phyloP scores from a whole-genome alignment of 2,888 invertebrate species.

The Agriopis leucophaearia region DNA sequence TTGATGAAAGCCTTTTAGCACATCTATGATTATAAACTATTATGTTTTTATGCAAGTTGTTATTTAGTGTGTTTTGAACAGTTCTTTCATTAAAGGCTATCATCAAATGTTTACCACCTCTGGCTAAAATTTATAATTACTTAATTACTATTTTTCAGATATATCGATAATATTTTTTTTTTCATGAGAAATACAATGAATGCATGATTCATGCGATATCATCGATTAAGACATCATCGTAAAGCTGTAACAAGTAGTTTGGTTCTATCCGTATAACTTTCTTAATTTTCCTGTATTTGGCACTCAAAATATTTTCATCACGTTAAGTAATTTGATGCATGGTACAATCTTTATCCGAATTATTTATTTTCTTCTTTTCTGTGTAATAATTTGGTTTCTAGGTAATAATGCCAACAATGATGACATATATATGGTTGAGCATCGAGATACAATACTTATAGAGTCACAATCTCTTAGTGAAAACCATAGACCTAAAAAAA shows the following conservation, averaged over 20 bases:
- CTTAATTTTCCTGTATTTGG: constrained; percentile 76
- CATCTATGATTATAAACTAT: background rate
- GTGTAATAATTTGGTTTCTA: background rate
- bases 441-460: no score
- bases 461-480: no score
- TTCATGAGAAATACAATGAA: constrained; percentile 6
- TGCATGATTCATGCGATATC: constrained; percentile 75
- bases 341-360: constrained; percentile 31
- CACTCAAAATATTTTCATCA: constrained; percentile 52
- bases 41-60: background rate
- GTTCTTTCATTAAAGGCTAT: background rate
- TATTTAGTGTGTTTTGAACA: background rate
- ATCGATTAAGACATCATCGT: constrained; percentile 83
- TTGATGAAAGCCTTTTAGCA: constrained; percentile 17
- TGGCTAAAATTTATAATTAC: constrained; percentile 14
- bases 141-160: constrained; percentile 24
- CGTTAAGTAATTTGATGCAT: constrained; percentile 48
- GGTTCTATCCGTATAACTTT: constrained; percentile 52
- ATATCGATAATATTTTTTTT: constrained; percentile 1
- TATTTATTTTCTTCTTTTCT: background rate
- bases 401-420: background rate
- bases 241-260: constrained; percentile 78
- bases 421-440: no score
- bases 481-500: no score
- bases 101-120: constrained; percentile 8